These are phyloP conservation scores for Brachirus orientalis DNA, from an alignment of 2,113 vertebrate genomes.

Conservation along the genomic window DNA sequence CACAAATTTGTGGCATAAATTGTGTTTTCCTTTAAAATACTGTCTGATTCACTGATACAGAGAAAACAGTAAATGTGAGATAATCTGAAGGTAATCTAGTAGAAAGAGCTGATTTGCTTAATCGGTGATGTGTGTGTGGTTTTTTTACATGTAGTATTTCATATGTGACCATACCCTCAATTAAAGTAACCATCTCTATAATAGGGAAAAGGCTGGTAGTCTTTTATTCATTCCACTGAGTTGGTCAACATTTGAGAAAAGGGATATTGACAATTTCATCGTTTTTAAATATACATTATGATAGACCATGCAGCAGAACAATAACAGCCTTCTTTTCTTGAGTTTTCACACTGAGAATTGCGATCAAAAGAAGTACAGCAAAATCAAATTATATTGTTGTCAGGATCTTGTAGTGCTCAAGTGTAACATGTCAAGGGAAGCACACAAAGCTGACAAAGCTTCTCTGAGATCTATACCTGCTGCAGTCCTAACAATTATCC, in stretches of 20 bases:
- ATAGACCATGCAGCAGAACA: background rate
- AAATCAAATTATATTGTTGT: background rate
- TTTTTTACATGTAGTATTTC: background rate
- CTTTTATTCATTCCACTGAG: no score
- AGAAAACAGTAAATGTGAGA: background rate
- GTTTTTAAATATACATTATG: background rate
- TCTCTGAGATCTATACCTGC: constrained; percentile 2
- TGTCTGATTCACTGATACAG: no score
- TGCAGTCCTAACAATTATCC: constrained; percentile 6
- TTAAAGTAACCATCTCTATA: no score
- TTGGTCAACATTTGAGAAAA: no score
- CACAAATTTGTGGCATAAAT: no score
- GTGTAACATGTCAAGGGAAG: constrained; percentile 5
- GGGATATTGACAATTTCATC: background rate
- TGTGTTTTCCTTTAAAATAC: no score
- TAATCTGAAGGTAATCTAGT: background rate
- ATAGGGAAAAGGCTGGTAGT: no score
- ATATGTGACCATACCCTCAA: background rate
- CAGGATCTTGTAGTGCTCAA: background rate
- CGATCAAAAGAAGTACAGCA: background rate
- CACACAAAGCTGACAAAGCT: background rate
- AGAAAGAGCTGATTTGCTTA: no score
- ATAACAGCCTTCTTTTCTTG: background rate
- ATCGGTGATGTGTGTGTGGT: no score
- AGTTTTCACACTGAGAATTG: background rate